Evolutionary conservation across 2,888 invertebrate genomes (phyloP).

Genomic region (Chouioia cunea): DNA sequence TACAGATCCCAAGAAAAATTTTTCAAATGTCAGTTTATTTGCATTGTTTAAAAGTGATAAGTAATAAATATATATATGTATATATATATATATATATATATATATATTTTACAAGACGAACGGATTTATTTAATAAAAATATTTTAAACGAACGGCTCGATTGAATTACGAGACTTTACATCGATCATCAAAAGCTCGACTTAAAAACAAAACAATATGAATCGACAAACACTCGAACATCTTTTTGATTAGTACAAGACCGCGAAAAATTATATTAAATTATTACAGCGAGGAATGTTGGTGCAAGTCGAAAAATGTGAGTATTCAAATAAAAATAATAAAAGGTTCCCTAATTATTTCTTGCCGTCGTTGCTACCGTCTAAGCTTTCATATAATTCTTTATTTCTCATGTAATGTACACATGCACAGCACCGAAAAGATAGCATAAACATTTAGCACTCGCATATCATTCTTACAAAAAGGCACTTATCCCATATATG

Average conservation of each 20-base stretch:
- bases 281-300: slow-evolving; percentile 46
- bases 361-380: slow-evolving; percentile 39
- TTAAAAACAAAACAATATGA: slow-evolving; percentile 24
- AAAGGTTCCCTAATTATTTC: slow-evolving; percentile 41
- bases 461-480: slow-evolving; percentile 49
- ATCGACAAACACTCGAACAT: slow-evolving; percentile 31
- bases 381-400: slow-evolving; percentile 37
- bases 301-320: slow-evolving; percentile 44
- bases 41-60: slow-evolving; percentile 40
- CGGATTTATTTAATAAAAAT: too few relatives aligned
- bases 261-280: slow-evolving; percentile 39
- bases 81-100: too few relatives aligned
- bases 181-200: slow-evolving; percentile 10
- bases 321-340: slow-evolving; percentile 42
- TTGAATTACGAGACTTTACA: slow-evolving; percentile 36
- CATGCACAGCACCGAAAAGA: slow-evolving; percentile 41
- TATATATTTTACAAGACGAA: too few relatives aligned
- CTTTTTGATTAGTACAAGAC: slow-evolving; percentile 29
- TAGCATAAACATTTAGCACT: slow-evolving; percentile 43
- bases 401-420: slow-evolving; percentile 37
- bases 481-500: slow-evolving; percentile 53
- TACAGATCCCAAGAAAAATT: too few relatives aligned
- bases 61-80: slow-evolving; percentile 38
- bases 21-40: slow-evolving; percentile 29
- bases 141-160: slow-evolving; percentile 17